Conservation (phyloP, 2,113 vertebrate genomes). For the Phocoena phocoena region DNA sequence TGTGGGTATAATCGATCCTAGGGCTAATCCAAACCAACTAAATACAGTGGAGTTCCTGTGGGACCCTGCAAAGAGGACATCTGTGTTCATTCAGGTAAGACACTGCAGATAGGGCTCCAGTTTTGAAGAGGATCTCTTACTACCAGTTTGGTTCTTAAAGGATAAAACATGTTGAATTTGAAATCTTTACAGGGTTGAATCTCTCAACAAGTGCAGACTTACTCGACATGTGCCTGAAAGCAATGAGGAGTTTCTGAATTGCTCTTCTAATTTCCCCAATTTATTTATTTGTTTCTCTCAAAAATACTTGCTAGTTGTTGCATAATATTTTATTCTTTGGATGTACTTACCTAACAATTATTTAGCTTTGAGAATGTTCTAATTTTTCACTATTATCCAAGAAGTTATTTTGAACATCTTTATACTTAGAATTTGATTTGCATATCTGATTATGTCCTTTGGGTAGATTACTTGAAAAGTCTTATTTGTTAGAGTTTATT, state of each 20-base stretch:
- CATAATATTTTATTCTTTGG: not conserved
- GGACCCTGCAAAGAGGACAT: conserved; percentile 97
- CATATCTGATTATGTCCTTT: conserved; percentile 9
- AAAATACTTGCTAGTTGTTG: not conserved
- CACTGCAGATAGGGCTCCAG: not conserved
- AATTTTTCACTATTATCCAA: not conserved
- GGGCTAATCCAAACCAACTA: conserved; percentile 96
- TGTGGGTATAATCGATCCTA: conserved; percentile 96
- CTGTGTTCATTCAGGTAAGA: conserved; percentile 97
- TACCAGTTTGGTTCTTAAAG: conserved; percentile 12
- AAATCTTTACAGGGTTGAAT: not conserved
- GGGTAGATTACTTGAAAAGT: conserved; percentile 46
- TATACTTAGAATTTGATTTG: conserved; percentile 45
- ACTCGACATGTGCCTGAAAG: not conserved
- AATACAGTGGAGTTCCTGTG: conserved; percentile 99
- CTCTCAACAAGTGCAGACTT: not conserved
- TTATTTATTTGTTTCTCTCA: conserved; percentile 7
- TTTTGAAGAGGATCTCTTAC: not conserved
- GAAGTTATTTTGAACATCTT: conserved; percentile 45
- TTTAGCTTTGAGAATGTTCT: conserved; percentile 29
- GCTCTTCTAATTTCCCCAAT: not conserved
- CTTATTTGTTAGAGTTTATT: not conserved
- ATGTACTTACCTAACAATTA: not conserved
- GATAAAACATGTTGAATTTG: not conserved
- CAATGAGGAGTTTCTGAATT: conserved; percentile 26